Evolutionary conservation across 2,888 invertebrate genomes (phyloP).

Genomic region (Eilema griseolum): DNA sequence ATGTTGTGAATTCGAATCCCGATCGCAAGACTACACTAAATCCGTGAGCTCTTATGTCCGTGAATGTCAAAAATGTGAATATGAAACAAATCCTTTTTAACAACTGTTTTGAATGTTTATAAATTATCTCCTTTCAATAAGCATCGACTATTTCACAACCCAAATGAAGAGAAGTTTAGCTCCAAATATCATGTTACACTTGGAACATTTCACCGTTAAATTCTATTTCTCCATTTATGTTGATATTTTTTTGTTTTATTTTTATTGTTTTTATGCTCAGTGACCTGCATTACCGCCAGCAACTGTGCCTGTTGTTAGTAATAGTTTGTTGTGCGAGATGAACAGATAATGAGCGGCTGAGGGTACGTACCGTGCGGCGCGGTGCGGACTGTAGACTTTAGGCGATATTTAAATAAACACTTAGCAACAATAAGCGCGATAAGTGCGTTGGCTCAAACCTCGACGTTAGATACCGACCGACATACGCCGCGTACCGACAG

Average conservation of each 20-base stretch:
- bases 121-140: neutral
- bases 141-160: neutral
- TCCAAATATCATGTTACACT: neutral
- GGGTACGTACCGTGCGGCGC: constrained; percentile 10
- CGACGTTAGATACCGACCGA: constrained; percentile 44
- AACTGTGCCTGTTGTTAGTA: constrained; percentile 12
- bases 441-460: constrained; percentile 66
- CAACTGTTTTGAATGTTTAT: neutral
- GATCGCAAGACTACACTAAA: neutral
- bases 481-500: constrained; percentile 42
- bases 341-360: constrained; percentile 31
- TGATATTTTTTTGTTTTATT: constrained; percentile 13
- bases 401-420: constrained; percentile 72
- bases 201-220: constrained; percentile 11
- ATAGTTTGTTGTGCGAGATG: constrained; percentile 27
- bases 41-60: no score
- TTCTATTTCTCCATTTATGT: constrained; percentile 3
- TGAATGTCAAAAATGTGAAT: no score
- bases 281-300: constrained; percentile 19
- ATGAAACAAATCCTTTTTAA: no score
- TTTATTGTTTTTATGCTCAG: constrained; percentile 8
- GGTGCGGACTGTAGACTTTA: constrained; percentile 6
- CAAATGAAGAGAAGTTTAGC: neutral
- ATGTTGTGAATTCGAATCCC: neutral
- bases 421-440: constrained; percentile 79